A percentile compares a stretch with the other conserved stretches of the same genome.
phyloP scores from a whole-genome alignment of 2,113 vertebrate species.

The Peromyscus maniculatus region DNA sequence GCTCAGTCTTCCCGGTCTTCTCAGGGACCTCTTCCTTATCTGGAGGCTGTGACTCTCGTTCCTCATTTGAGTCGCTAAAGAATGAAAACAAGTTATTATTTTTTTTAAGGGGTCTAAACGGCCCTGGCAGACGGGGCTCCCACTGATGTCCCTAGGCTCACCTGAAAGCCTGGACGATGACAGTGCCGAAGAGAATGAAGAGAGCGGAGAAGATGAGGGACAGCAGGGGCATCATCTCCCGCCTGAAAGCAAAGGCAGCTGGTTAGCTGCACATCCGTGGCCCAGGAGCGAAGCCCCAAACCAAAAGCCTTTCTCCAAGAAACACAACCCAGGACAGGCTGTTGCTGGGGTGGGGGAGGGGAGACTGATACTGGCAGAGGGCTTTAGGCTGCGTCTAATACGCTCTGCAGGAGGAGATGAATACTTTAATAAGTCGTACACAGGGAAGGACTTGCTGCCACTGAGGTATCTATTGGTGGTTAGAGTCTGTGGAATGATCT shows the following conservation, averaged over 20 bases:
- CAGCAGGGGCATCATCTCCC: constrained; percentile 98
- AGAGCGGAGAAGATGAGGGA: constrained; percentile 97
- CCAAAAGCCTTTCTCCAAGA: background rate
- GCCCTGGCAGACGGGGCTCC: accelerated
- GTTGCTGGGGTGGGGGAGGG: background rate
- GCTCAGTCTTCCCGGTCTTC: constrained; percentile 86
- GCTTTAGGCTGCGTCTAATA: background rate
- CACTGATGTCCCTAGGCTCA: constrained; percentile 65
- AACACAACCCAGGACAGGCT: background rate
- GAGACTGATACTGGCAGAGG: no score
- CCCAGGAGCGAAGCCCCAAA: background rate
- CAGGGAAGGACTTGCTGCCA: background rate
- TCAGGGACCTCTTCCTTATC: constrained; percentile 89
- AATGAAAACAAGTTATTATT: background rate
- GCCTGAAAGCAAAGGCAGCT: constrained; percentile 87
- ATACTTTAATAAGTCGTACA: background rate
- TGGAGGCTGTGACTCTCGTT: constrained; percentile 90
- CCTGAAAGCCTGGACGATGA: constrained; percentile 98
- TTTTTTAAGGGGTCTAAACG: background rate
- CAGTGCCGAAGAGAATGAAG: constrained; percentile 98
- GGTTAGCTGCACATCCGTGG: background rate
- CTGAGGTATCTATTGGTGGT: background rate
- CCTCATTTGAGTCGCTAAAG: constrained; percentile 94
- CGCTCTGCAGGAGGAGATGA: background rate
- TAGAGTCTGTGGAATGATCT: background rate